phyloP scores from a whole-genome alignment of 2,113 vertebrate genomes.

The Passerina amoena region DNA sequence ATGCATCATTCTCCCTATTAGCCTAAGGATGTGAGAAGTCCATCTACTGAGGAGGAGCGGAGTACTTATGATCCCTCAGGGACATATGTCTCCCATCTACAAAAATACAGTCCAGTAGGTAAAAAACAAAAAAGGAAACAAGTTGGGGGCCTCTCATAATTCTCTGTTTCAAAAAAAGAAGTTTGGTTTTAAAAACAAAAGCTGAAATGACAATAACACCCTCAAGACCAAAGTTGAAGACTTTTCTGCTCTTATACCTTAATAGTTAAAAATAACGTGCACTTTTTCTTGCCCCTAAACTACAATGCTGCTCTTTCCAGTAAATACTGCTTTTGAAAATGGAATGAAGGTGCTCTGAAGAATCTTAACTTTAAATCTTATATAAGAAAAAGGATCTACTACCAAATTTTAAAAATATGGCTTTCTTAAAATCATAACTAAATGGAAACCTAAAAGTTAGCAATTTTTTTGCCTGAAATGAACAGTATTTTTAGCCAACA shows the following conservation, averaged over 20 bases:
- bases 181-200: background rate
- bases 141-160: background rate
- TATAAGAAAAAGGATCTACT: background rate
- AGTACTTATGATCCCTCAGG: background rate
- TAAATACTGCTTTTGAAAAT: background rate
- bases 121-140: background rate
- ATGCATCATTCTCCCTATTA: background rate
- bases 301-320: background rate
- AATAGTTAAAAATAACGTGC: background rate
- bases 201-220: background rate
- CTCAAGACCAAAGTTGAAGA: background rate
- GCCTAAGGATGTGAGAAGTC: background rate
- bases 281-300: background rate
- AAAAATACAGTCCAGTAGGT: background rate
- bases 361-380: background rate
- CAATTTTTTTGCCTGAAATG: background rate
- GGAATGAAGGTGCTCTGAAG: background rate
- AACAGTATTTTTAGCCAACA: background rate
- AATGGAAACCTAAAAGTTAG: background rate
- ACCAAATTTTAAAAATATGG: background rate
- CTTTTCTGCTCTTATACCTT: background rate
- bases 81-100: background rate
- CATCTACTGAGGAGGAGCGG: fast-evolving
- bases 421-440: background rate
- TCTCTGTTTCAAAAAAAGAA: background rate